Percentiles rank a stretch among this genome's conserved stretches.
These are phyloP conservation scores for Leptonema lineaticorne DNA, from an alignment of 1,140 invertebrate species.

Conservation along the genomic window DNA sequence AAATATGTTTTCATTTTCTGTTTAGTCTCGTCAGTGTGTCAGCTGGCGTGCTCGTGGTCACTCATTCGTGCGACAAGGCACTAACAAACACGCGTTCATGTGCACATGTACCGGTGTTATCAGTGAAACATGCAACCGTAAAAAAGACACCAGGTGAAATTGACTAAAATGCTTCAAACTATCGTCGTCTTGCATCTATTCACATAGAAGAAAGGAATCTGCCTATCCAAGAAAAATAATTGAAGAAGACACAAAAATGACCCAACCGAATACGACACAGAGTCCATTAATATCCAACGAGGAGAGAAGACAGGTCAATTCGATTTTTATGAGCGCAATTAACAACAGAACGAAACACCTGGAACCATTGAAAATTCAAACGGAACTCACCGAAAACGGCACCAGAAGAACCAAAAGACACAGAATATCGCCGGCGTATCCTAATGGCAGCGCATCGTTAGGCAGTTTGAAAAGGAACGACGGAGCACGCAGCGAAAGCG, in stretches of 20 bases:
- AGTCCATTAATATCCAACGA: background rate
- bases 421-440: slow-evolving; percentile 14
- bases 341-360: slow-evolving; percentile 50
- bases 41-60: background rate
- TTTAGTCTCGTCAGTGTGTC: slow-evolving; percentile 19
- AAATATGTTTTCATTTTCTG: slow-evolving; percentile 5
- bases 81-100: background rate
- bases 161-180: no score
- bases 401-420: slow-evolving; percentile 47
- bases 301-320: slow-evolving; percentile 29
- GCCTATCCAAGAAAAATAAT: no score
- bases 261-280: background rate
- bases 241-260: no score
- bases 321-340: slow-evolving; percentile 35
- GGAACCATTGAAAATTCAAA: slow-evolving; percentile 41
- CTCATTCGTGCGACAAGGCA: background rate
- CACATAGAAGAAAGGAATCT: no score
- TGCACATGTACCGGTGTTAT: background rate
- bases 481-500: slow-evolving; percentile 51
- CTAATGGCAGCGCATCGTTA: slow-evolving; percentile 20
- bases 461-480: slow-evolving; percentile 36
- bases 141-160: no score
- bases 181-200: no score
- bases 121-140: background rate
- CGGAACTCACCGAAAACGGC: slow-evolving; percentile 46